Base-by-base conservation (phyloP, 2,113 vertebrate species). In the Puma concolor region DNA sequence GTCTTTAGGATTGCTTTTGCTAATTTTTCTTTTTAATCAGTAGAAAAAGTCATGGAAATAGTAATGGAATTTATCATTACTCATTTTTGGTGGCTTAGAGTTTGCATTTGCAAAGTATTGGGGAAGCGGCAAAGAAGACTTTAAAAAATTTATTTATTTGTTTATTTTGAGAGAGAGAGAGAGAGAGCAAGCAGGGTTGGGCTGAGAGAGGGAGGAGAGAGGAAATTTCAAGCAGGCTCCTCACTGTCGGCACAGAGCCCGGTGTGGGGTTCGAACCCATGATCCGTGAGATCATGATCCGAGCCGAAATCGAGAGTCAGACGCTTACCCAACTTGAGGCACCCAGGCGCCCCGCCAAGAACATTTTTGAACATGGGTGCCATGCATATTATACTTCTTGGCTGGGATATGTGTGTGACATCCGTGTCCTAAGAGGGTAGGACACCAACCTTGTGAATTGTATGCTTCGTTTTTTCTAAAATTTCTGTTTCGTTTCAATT, bases 361-460 rank as follows among this genome's bases (percentile, higher is more conserved):
- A 41, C 5, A 9, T 29, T 48, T 57, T 66, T 48, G 44, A 36
- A 21, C 12, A 3, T 0, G 12, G 5, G 12, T 7, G 33, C 36
- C 44, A 6, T 44, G 83, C 33, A 1, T 29, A 9, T 23, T 4
- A 29, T 0, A 2, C 6, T 31, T 48, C 72, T n/a, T 0, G 4
- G 2, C 9, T 3, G 23, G 67, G 48, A 11, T 25, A 8, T 15
- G 3, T 15, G 19, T n/a, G 15, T 44, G 15, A 44, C 5, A 0
- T 16, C 21, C 6, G 3, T 27, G 14, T 63, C 44, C 25, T 33
- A 14, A 66, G 16, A 29, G 21, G 27, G 11, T 44, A 41, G 31
- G 74, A 23, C 17, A 71, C 12, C n/a, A 36, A 19, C 4, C 29
- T 69, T 33, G 23, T 11, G 72, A 72, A 1, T 38, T 0, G 0